Conservation (phyloP, 2,797 vertebrate species). For the Sebastes nivosus region DNA sequence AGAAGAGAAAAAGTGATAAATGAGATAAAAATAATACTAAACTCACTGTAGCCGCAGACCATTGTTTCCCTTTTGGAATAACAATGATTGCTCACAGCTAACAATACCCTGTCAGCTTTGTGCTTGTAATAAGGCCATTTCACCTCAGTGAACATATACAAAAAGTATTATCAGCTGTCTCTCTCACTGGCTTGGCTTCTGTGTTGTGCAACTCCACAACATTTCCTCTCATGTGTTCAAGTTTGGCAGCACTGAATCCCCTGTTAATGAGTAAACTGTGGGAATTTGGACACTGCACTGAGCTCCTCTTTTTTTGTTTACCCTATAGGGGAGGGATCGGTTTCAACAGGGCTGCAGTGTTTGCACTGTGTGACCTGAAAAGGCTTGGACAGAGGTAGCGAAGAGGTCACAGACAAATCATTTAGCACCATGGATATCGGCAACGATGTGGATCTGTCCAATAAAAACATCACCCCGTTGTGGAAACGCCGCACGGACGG, state of each 20-base stretch:
- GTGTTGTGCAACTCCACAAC: neutral
- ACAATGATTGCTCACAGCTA: constrained; percentile 15
- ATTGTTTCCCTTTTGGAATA: neutral
- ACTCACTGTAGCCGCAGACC: neutral
- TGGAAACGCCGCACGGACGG: constrained; percentile 83
- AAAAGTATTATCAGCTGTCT: constrained; percentile 41
- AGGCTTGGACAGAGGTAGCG: constrained; percentile 9
- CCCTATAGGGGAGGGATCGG: constrained; percentile 35
- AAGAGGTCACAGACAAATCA: constrained; percentile 10
- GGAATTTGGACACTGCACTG: constrained; percentile 36
- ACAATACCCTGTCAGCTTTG: constrained; percentile 22
- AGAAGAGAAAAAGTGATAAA: neutral
- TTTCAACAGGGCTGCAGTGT: constrained; percentile 43
- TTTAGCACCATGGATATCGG: constrained; percentile 76
- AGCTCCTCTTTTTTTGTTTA: constrained; percentile 47
- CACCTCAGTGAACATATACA: constrained; percentile 56
- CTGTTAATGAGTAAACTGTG: constrained; percentile 74
- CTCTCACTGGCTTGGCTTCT: constrained; percentile 9
- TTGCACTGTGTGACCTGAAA: constrained; percentile 47
- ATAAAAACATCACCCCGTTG: constrained; percentile 84
- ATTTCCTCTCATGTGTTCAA: neutral
- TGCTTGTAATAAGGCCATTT: constrained; percentile 55
- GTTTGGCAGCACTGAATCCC: constrained; percentile 9
- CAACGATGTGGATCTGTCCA: constrained; percentile 86
- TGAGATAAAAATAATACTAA: neutral